These are phyloP conservation scores for Drosophila paranaensis DNA, from an alignment of 2,888 invertebrate species.

Conservation along the genomic window DNA sequence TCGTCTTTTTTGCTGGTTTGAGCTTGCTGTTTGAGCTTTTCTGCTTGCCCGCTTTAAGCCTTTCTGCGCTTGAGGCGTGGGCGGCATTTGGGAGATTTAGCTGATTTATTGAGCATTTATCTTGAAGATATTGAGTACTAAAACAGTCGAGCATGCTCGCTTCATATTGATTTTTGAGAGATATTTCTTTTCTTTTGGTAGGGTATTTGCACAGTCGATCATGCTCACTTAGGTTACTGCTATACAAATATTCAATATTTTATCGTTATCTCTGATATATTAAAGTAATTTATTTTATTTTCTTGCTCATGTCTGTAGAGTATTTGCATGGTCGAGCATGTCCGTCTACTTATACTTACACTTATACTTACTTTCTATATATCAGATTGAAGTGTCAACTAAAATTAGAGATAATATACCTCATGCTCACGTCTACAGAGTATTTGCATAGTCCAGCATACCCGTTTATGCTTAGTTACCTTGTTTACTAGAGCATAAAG, in stretches of 20 bases:
- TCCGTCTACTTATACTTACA: background rate
- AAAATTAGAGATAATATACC: no score
- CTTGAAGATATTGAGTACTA: background rate
- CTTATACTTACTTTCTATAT: background rate
- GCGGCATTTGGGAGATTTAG: background rate
- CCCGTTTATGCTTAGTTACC: background rate
- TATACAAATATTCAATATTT: background rate
- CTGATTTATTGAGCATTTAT: background rate
- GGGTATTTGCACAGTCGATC: background rate
- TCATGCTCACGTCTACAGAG: background rate
- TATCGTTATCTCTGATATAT: background rate
- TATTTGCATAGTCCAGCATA: background rate
- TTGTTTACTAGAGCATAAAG: no score
- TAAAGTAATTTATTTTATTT: background rate
- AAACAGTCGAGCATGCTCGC: background rate
- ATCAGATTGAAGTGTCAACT: background rate
- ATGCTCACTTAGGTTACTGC: background rate
- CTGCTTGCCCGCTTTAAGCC: background rate
- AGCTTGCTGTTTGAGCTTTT: background rate
- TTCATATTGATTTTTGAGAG: background rate
- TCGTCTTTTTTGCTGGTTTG: slow-evolving; percentile 24
- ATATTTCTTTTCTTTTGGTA: no score
- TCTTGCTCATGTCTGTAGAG: background rate
- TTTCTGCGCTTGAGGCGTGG: background rate
- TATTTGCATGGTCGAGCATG: background rate